Conservation (phyloP, 2,113 vertebrate species). For the Xyliphius kryptos region DNA sequence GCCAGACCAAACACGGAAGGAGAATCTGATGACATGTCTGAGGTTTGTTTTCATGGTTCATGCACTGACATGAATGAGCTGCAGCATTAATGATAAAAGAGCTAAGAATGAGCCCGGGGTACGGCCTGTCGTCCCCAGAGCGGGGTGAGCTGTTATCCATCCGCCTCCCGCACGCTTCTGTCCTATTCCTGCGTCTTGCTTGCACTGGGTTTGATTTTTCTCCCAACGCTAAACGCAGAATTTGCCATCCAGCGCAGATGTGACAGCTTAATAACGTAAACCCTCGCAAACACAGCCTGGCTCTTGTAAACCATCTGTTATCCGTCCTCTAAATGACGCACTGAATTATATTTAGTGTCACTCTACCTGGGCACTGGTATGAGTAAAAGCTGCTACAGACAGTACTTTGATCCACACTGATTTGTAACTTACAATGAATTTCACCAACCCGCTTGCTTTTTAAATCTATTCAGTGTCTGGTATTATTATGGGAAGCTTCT, state of each 20-base stretch:
- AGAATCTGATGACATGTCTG: conserved; percentile 29
- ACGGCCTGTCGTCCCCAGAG: conserved; percentile 1
- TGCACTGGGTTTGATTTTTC: conserved; percentile 43
- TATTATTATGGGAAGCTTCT: too few relatives aligned
- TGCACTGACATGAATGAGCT: conserved; percentile 22
- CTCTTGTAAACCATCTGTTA: conserved; percentile 59
- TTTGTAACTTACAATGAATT: conserved; percentile 34
- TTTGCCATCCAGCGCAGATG: conserved; percentile 48
- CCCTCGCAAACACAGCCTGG: conserved; percentile 44
- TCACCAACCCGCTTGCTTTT: conserved; percentile 24
- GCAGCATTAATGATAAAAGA: conserved; percentile 9
- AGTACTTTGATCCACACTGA: conserved; percentile 31
- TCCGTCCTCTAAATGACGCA: conserved; percentile 41
- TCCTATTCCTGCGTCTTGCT: not conserved
- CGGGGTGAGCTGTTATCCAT: too few relatives aligned
- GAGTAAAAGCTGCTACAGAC: conserved; percentile 32
- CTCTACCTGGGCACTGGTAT: conserved; percentile 40
- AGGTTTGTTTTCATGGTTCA: conserved; percentile 10
- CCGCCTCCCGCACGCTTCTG: not conserved
- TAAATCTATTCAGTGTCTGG: not conserved
- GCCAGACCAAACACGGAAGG: conserved; percentile 21
- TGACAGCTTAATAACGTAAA: conserved; percentile 57
- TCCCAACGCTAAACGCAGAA: conserved; percentile 42
- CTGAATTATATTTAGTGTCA: conserved; percentile 47
- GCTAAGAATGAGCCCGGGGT: conserved; percentile 16